Evolutionary conservation across 2,888 invertebrate genomes (phyloP).

Genomic region (Hydroisotoma schaefferi): DNA sequence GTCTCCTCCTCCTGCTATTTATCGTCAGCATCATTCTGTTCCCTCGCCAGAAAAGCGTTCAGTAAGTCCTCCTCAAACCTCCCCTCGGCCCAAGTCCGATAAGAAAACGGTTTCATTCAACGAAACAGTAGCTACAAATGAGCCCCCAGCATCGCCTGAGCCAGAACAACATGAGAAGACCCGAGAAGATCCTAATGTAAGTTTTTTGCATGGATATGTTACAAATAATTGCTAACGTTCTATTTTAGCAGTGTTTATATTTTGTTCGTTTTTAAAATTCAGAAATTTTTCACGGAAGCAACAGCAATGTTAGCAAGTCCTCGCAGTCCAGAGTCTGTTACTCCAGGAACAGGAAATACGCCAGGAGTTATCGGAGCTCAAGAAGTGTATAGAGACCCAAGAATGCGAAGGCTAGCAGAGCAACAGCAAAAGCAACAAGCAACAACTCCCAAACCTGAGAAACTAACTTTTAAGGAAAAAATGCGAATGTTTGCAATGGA

Average conservation of each 20-base stretch:
- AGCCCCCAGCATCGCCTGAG: constrained; percentile 54
- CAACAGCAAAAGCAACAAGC: constrained; percentile 65
- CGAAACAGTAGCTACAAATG: constrained; percentile 55
- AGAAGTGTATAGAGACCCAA: constrained; percentile 87
- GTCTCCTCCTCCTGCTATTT: constrained; percentile 39
- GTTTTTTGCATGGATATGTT: too few relatives aligned
- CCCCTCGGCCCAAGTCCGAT: constrained; percentile 47
- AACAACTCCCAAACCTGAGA: constrained; percentile 70
- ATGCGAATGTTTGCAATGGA: constrained; percentile 99
- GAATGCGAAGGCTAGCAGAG: constrained; percentile 80
- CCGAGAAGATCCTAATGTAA: constrained; percentile 78
- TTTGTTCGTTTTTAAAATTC: constrained; percentile 41
- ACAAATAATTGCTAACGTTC: too few relatives aligned
- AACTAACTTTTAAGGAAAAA: constrained; percentile 95
- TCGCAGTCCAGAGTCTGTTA: constrained; percentile 60
- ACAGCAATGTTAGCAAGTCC: constrained; percentile 75
- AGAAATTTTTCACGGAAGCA: constrained; percentile 77
- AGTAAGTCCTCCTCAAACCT: constrained; percentile 50
- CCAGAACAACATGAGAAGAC: constrained; percentile 56
- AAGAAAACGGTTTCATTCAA: constrained; percentile 48
- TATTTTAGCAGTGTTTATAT: constrained; percentile 3
- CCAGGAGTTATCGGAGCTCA: constrained; percentile 97
- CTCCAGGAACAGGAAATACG: constrained; percentile 62
- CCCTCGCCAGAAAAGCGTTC: constrained; percentile 47
- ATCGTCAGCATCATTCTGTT: constrained; percentile 22